A percentile compares a stretch with the other conserved stretches of the same genome.
phyloP scores from a whole-genome alignment of 2,797 vertebrate genomes.

The Myotis findleyi region DNA sequence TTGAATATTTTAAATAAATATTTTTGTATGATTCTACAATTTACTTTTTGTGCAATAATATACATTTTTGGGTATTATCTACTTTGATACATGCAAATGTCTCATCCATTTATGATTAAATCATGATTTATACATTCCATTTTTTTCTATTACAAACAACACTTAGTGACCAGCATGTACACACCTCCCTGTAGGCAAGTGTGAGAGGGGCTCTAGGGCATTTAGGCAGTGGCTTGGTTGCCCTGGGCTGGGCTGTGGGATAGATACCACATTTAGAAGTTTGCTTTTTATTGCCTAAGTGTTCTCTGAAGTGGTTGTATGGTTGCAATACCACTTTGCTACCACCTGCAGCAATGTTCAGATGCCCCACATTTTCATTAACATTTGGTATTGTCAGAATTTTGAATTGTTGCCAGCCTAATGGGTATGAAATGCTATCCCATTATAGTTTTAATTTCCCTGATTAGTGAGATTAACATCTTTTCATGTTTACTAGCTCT shows the following conservation, averaged over 20 bases:
- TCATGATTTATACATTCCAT: not conserved
- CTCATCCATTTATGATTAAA: not conserved
- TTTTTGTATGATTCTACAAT: not conserved
- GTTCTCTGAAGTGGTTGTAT: not conserved
- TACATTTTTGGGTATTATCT: not conserved
- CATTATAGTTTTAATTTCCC: not conserved
- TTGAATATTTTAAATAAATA: not conserved
- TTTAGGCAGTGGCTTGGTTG: not conserved
- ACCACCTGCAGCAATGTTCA: not conserved
- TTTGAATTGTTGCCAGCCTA: not conserved
- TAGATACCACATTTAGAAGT: not conserved
- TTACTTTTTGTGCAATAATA: not conserved
- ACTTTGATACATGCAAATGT: constrained; percentile 17
- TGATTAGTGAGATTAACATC: not conserved
- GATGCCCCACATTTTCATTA: not conserved
- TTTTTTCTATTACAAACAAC: not conserved
- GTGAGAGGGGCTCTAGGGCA: not conserved
- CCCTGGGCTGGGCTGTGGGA: not conserved
- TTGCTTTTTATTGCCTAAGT: not conserved
- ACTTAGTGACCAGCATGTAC: not conserved
- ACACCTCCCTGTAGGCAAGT: not conserved
- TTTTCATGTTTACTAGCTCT: not conserved
- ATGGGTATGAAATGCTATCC: not conserved
- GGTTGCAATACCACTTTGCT: not conserved
- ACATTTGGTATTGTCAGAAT: not conserved